phyloP scores from a whole-genome alignment of 2,113 vertebrate species.

The Dipodomys stephensi region DNA sequence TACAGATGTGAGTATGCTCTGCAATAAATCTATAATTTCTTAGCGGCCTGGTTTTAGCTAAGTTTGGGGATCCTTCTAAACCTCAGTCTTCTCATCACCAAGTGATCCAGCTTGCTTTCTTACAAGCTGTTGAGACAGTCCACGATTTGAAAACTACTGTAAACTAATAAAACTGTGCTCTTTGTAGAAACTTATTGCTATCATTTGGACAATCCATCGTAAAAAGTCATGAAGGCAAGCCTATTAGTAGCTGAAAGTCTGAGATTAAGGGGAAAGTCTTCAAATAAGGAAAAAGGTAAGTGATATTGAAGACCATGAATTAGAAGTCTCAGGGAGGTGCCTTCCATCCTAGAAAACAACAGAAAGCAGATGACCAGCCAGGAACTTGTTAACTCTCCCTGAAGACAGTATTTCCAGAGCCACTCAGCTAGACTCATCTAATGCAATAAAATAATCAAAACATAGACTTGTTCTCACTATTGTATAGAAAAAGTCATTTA shows the following conservation, averaged over 20 bases:
- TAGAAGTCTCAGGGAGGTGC: neutral
- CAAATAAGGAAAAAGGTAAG: neutral
- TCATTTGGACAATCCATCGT: neutral
- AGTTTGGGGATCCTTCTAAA: neutral
- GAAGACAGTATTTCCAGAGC: neutral
- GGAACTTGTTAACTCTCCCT: neutral
- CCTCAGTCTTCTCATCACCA: neutral
- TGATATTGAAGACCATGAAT: neutral
- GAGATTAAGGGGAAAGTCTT: neutral
- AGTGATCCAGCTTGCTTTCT: neutral
- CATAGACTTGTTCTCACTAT: neutral
- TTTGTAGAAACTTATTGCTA: constrained; percentile 12
- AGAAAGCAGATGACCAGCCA: neutral
- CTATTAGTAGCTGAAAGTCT: neutral
- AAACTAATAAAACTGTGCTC: constrained; percentile 28
- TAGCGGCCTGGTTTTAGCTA: neutral
- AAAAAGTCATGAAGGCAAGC: constrained; percentile 12
- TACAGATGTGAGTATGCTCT: neutral
- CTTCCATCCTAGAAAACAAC: neutral
- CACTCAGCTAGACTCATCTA: neutral
- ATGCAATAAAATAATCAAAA: constrained; percentile 25
- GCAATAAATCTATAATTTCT: neutral
- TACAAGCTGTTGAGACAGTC: neutral
- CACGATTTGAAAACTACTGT: neutral
- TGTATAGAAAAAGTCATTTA: neutral